Base-by-base conservation (phyloP, 2,113 vertebrate genomes). In the Callipepla californica region DNA sequence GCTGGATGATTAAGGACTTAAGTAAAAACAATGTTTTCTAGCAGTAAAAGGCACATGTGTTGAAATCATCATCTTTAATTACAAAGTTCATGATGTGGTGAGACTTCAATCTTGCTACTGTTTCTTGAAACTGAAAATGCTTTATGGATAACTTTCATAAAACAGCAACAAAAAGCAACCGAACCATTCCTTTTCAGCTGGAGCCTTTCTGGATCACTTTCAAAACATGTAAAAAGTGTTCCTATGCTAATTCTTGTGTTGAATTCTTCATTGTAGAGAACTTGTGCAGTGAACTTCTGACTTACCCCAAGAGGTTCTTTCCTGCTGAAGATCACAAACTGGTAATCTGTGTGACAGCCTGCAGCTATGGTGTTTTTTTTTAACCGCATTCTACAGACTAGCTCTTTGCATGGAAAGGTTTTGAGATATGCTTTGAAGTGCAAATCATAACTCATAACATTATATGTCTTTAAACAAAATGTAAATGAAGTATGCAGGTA, bases 251-350 rank as follows among this genome's bases (percentile, higher is more conserved):
- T 94, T 89, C 6, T 28, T 91, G 10, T 90, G 40, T 97, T 94
- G 89, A 92, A 95, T 96, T 97, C 95, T 97, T 97, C 84, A 48
- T 97, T 97, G 69, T 97, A 97, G 96, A 94, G 50, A 75, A 72
- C 53, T 96, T 97, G 87, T 93, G 58, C 93, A 79, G 9, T 55
- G 96, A 88, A 86, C 89, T 92, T 96, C 89, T 92, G 87, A 32
- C 82, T 96, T 93, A 25, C 74, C 51, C 57, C 92, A 81, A 78
- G 83, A 8, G 18, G 22, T 84, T 95, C 53, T 94, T 96, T 88
- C 92, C 81, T n/a, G 90, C 70, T 79, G 96, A 94, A 90, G 94
- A 96, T 92, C 81, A 61, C 61, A 87, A 51, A 76, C 88, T 94
- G 97, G 97, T 97, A 97, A 97, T 55, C 32, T 92, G 92, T 96